Conservation (phyloP, 2,113 vertebrate genomes). For the Eolophus roseicapilla region DNA sequence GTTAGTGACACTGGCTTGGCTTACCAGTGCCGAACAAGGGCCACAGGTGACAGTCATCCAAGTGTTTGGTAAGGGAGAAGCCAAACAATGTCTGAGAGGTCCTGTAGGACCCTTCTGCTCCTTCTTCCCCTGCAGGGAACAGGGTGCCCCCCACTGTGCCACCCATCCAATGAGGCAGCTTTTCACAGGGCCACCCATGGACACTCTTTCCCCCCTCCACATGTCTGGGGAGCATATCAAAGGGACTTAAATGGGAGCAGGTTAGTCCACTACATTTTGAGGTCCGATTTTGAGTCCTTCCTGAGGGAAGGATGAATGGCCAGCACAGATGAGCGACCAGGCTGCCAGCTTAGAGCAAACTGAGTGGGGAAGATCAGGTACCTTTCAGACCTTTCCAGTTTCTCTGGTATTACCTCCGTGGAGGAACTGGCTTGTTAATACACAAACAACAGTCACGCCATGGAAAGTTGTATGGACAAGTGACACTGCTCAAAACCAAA, state of each 20-base stretch:
- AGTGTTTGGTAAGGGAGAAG: not conserved
- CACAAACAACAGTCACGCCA: fast-evolving
- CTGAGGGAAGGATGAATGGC: not conserved
- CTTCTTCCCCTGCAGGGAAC: not conserved
- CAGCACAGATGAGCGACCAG: not conserved
- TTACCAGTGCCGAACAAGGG: not conserved
- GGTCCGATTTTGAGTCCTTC: not conserved
- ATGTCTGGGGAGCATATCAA: fast-evolving
- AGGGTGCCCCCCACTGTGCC: too few species aligned
- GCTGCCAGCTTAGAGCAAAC: not conserved
- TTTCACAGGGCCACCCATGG: not conserved
- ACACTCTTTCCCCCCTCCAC: not conserved
- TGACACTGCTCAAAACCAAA: not conserved
- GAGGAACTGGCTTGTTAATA: not conserved
- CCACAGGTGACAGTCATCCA: not conserved
- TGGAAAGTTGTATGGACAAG: not conserved
- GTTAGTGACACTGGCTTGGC: not conserved
- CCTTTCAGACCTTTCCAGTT: not conserved
- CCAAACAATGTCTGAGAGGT: not conserved
- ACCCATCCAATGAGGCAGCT: not conserved
- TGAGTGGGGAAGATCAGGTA: fast-evolving
- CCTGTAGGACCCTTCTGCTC: not conserved
- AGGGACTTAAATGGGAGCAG: not conserved
- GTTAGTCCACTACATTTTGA: not conserved
- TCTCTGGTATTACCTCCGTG: fast-evolving